Percentiles rank a stretch among this genome's conserved stretches.
These are phyloP conservation scores for Margaritifera margaritifera DNA, from an alignment of 2,888 invertebrate genomes.

Conservation along the genomic window DNA sequence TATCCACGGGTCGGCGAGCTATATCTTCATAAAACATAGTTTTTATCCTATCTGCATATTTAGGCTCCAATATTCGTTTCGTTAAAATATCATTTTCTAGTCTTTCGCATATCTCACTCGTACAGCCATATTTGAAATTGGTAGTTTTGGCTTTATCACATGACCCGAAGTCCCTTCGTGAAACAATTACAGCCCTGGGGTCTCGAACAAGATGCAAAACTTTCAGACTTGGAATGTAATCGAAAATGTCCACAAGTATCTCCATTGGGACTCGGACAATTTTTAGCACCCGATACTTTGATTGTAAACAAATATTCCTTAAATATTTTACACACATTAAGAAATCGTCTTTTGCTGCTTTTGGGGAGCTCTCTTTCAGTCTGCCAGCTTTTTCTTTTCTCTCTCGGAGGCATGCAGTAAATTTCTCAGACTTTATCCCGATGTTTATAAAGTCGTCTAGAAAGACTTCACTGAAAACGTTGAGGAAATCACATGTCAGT, in stretches of 20 bases:
- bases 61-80: neutral
- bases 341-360: too few species aligned
- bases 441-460: too few species aligned
- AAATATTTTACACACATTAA: too few species aligned
- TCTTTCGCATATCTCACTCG: neutral
- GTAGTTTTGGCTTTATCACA: too few species aligned
- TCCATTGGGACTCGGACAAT: neutral
- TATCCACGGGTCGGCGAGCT: constrained; percentile 1
- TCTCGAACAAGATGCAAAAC: constrained; percentile 10
- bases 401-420: too few species aligned
- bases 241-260: neutral
- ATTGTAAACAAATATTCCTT: too few species aligned
- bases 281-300: neutral
- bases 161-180: too few species aligned
- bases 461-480: too few species aligned
- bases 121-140: neutral
- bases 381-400: too few species aligned
- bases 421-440: too few species aligned
- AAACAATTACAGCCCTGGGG: constrained; percentile 1
- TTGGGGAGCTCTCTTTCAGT: too few species aligned
- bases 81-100: constrained; percentile 3
- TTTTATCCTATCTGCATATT: constrained; percentile 2
- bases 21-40: constrained; percentile 7
- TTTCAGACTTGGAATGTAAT: constrained; percentile 2
- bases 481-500: too few species aligned